Base-by-base conservation (phyloP, 2,888 invertebrate species). In the Lithosia quadra region DNA sequence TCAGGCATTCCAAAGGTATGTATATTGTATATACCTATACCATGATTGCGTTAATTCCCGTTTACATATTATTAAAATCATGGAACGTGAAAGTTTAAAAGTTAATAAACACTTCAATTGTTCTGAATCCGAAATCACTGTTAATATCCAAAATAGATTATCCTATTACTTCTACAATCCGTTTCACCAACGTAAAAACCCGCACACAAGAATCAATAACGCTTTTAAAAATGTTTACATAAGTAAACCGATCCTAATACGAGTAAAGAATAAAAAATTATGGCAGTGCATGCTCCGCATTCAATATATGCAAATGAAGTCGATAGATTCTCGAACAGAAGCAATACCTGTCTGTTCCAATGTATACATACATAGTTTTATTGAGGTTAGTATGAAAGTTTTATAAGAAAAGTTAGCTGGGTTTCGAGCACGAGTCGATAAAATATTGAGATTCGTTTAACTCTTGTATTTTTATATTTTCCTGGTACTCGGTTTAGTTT, bases 291-390 rank as follows among this genome's bases (percentile, higher is more conserved):
- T 69, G 65, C 62, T 75, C 59, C 53, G 55, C 66, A 70, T 76
- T 67, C 58, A 63, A 67, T 71, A 68, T 71, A 81, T 79, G 79
- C 61, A 81, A 78, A 81, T 78, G 70, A 63, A 64, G 22, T 21
- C 76, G 64, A 81, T 81, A 78, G 62, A 81, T 78, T 76, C 69
- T 72, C 56, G 43, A 63, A 53, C 67, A 58, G 63, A 66, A 33
- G 33, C 58, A 36, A 63, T 66, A 71, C 70, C 66, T 68, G 72
- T 58, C 58, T 24, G 22, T 36, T 62, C 21, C 57, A 21, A 43
- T 57, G 39, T 55, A 61, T 56, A 39, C 61, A 28, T 39, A 49
- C 58, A 61, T 55, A 39, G 36, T 67, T 66, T 67, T 61, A 62
- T 39, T 39, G 28, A 21, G 61, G 28, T 43, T 61, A 39, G 56